phyloP scores from a whole-genome alignment of 1,140 invertebrate genomes.

The Atopsyche davidsoni region DNA sequence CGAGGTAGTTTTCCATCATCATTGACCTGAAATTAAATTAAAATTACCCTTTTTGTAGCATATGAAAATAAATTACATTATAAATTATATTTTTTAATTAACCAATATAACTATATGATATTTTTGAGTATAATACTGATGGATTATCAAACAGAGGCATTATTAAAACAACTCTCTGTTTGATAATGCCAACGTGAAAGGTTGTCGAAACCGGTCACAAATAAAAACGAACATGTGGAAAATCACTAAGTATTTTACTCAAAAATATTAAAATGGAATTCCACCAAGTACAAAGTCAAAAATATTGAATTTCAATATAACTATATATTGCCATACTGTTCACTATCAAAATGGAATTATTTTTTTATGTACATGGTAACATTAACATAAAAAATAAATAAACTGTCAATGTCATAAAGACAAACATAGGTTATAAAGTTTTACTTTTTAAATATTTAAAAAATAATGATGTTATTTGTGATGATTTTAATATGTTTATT shows the following conservation, averaged over 20 bases:
- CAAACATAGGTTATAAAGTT: not conserved
- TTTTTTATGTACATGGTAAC: not conserved
- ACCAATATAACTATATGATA: not conserved
- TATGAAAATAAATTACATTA: not conserved
- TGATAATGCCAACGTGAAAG: too few species aligned
- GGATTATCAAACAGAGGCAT: not conserved
- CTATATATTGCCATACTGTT: too few species aligned
- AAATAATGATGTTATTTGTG: not conserved
- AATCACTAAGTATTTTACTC: too few species aligned
- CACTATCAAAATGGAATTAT: too few species aligned
- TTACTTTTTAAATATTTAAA: not conserved
- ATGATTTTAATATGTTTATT: not conserved
- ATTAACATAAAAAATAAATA: not conserved
- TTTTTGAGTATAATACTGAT: not conserved
- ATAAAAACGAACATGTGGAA: not conserved
- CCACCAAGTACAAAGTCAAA: too few species aligned
- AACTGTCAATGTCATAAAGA: not conserved
- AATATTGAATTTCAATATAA: too few species aligned
- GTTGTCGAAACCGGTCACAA: not conserved
- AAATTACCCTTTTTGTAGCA: too few species aligned
- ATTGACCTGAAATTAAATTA: slow-evolving; percentile 47
- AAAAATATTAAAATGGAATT: too few species aligned
- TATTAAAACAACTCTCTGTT: not conserved
- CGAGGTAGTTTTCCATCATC: slow-evolving; percentile 63
- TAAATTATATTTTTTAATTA: not conserved